Conservation (phyloP, 2,797 vertebrate species). For the Hippopotamyrus pictus region DNA sequence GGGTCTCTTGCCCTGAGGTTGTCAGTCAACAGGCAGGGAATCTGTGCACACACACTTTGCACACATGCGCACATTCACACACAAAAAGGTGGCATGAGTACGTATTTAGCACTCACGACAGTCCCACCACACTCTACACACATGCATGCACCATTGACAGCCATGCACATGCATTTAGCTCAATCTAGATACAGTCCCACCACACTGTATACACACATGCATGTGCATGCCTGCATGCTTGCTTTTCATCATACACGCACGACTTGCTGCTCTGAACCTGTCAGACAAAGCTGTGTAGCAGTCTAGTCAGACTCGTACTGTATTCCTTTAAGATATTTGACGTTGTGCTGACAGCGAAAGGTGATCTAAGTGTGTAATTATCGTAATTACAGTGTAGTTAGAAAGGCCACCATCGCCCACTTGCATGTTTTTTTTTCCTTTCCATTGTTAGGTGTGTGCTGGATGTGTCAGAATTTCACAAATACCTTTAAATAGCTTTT, state of each 20-base stretch:
- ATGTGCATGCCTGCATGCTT: neutral
- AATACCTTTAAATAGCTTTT: neutral
- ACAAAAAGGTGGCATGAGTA: neutral
- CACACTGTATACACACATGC: neutral
- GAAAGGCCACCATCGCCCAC: neutral
- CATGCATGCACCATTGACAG: neutral
- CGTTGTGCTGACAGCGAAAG: neutral
- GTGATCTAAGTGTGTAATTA: constrained; percentile 14
- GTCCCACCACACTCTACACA: neutral
- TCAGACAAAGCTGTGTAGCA: neutral
- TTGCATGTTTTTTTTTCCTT: neutral
- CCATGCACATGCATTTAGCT: neutral
- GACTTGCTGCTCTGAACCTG: neutral
- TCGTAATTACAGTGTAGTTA: neutral
- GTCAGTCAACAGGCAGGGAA: constrained; percentile 1
- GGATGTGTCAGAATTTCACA: neutral
- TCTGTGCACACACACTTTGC: constrained; percentile 2
- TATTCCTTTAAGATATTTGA: neutral
- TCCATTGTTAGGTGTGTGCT: neutral
- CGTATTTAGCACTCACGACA: neutral
- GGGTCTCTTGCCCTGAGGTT: neutral
- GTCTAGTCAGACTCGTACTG: neutral
- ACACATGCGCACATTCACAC: neutral
- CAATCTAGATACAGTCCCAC: neutral
- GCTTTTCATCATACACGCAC: neutral